A percentile compares a stretch with the other conserved stretches of the same genome.
These are phyloP conservation scores for Bostrychus sinensis DNA, from an alignment of 2,113 vertebrate species.

Conservation along the genomic window DNA sequence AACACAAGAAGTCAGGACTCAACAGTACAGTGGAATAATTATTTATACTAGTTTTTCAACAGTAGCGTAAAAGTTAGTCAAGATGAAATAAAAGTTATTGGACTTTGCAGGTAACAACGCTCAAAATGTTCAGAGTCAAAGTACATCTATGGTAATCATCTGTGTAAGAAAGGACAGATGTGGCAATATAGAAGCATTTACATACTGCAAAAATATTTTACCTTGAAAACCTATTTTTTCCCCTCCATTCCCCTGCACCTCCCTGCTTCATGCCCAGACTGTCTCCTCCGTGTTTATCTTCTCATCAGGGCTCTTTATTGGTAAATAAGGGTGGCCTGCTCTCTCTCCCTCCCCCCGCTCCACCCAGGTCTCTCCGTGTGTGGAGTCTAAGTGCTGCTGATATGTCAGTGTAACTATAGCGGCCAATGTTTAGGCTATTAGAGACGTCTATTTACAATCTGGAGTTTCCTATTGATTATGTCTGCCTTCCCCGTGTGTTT, in stretches of 20 bases:
- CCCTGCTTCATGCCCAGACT: conserved; percentile 52
- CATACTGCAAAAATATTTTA: conserved; percentile 33
- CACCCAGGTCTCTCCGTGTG: conserved; percentile 56
- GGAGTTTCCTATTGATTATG: conserved; percentile 97
- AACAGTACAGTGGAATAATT: too few relatives aligned
- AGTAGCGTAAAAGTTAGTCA: too few relatives aligned
- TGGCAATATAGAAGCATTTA: neutral
- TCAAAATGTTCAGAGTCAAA: too few relatives aligned
- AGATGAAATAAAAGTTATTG: too few relatives aligned
- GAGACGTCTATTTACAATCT: conserved; percentile 93
- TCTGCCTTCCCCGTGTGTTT: conserved; percentile 93
- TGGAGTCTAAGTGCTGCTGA: conserved; percentile 75
- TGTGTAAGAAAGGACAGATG: neutral
- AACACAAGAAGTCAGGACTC: too few relatives aligned
- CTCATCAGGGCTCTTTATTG: conserved; percentile 83
- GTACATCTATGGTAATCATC: too few relatives aligned
- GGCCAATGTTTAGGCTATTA: conserved; percentile 92
- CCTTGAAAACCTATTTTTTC: conserved; percentile 26
- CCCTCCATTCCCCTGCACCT: conserved; percentile 2
- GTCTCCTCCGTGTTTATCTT: conserved; percentile 83
- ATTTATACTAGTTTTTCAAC: too few relatives aligned
- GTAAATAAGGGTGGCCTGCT: conserved; percentile 79
- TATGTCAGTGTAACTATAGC: conserved; percentile 85
- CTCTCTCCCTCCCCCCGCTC: conserved; percentile 11
- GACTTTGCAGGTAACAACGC: too few relatives aligned